phyloP scores from a whole-genome alignment of 2,888 invertebrate genomes.

The Diarsia mendica region DNA sequence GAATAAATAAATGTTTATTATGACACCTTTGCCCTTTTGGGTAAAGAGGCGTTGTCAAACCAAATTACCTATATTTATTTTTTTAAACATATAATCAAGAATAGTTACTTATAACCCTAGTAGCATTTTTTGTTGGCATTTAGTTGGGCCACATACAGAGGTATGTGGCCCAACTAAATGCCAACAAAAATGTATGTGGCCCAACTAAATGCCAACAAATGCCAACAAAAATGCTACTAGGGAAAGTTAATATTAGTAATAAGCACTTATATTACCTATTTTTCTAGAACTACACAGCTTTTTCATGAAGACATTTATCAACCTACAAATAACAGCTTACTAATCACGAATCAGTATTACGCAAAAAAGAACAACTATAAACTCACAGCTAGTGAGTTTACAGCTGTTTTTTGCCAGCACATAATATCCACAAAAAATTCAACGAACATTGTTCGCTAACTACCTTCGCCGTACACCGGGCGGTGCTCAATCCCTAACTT shows the following conservation, averaged over 20 bases:
- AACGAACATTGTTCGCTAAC: constrained; percentile 40
- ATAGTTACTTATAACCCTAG: no score
- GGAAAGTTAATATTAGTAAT: no score
- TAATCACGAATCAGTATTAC: not conserved
- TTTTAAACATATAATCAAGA: no score
- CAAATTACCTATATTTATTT: no score
- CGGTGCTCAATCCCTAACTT: constrained; percentile 47
- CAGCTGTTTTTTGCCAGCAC: no score
- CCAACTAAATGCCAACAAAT: no score
- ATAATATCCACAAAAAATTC: constrained; percentile 1
- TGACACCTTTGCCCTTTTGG: not conserved
- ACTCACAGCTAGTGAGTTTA: not conserved
- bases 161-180: no score
- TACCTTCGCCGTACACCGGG: constrained; percentile 2
- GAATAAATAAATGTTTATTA: not conserved
- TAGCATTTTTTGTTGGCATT: no score
- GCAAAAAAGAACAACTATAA: not conserved
- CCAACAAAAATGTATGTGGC: no score
- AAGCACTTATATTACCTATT: no score
- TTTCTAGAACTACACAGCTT: not conserved
- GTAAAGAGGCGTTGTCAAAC: not conserved
- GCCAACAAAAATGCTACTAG: no score
- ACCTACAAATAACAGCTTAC: not conserved
- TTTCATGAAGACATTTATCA: not conserved
- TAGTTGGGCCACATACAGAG: no score